A percentile compares a stretch with the other conserved stretches of the same genome.
phyloP scores from a whole-genome alignment of 2,888 invertebrate species.

The Erebia palarica region DNA sequence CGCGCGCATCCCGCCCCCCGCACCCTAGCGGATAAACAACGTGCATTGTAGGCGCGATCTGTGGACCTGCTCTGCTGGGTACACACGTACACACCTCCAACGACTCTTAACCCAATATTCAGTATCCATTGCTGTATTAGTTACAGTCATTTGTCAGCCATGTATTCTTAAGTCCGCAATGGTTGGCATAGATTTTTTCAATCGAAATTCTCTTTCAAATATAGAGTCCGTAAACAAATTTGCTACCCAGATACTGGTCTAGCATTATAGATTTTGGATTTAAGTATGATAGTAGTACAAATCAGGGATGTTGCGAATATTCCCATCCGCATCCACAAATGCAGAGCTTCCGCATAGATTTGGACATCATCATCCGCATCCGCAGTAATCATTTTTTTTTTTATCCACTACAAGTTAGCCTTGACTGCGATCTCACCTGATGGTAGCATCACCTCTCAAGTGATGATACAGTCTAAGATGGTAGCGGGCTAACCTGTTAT shows the following conservation, averaged over 20 bases:
- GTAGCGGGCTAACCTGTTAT: too few relatives aligned
- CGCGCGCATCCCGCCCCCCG: constrained; percentile 49
- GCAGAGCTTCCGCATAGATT: too few relatives aligned
- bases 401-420: too few relatives aligned
- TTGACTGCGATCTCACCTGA: too few relatives aligned
- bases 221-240: constrained; percentile 64
- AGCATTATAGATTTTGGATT: constrained; percentile 77
- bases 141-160: not conserved
- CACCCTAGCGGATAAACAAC: constrained; percentile 79
- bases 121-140: constrained; percentile 39
- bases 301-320: too few relatives aligned
- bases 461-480: too few relatives aligned
- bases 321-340: too few relatives aligned
- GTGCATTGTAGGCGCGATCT: constrained; percentile 80
- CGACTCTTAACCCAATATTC: constrained; percentile 43
- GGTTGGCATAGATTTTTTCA: constrained; percentile 38
- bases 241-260: constrained; percentile 67
- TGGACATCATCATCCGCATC: too few relatives aligned
- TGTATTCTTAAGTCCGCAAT: constrained; percentile 40
- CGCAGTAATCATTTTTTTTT: too few relatives aligned
- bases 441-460: too few relatives aligned
- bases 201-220: constrained; percentile 44
- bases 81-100: constrained; percentile 56
- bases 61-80: constrained; percentile 62
- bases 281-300: constrained; percentile 59